Base-by-base conservation (phyloP, 37 sponge, comb jelly and placozoan genomes). In the Lycopodina hypogea region DNA sequence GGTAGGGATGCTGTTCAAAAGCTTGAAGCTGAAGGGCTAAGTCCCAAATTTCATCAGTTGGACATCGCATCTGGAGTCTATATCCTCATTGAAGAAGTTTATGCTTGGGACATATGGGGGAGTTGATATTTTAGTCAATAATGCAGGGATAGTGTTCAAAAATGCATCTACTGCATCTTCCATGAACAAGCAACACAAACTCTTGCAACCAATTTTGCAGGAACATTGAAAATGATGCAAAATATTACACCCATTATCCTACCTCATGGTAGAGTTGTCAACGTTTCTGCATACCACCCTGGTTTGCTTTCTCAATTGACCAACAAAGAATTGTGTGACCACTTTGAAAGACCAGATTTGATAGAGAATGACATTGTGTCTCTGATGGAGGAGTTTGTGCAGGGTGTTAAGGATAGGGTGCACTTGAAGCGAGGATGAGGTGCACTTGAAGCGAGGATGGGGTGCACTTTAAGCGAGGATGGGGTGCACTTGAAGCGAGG, bases 121-220 rank as follows among this genome's bases (percentile, higher is more conserved):
- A 0, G 61, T 95, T 1, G 95, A 90, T 42, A 64, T 92, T 12
- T 70, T 96, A 39, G 78, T 93, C 69, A 96, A 92, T 71, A 96
- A 96, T 79, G 93, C 96, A 37, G 82, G 72, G 2, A 81, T 72
- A 33, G 82, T 73, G 0, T 84, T 70, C 55, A 84, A 77, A 29
- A 21, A 21, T 19, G 87, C 83, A 22, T 81, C 90, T 1, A 96
- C 92, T 71, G 93, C 81, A 65, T 86, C 96, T 8, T 39, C 74
- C 22, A 33, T 23, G 96, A 96, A 78, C 89, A 96, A 73, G 93
- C 93, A 39, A 62, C 66, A 15, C 84, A 81, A 23, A 92, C 96
- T 4, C 50, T 86, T 8, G 69, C 23, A 3, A 83, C 78, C 26
- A 96, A 96, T 71, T 90, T 92, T 65, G 79, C 88, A 21, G 96